A percentile compares a stretch with the other conserved stretches of the same genome.
Conservation (phyloP, 1,140 invertebrate genomes). For the Leptestheria dahalacensis region DNA sequence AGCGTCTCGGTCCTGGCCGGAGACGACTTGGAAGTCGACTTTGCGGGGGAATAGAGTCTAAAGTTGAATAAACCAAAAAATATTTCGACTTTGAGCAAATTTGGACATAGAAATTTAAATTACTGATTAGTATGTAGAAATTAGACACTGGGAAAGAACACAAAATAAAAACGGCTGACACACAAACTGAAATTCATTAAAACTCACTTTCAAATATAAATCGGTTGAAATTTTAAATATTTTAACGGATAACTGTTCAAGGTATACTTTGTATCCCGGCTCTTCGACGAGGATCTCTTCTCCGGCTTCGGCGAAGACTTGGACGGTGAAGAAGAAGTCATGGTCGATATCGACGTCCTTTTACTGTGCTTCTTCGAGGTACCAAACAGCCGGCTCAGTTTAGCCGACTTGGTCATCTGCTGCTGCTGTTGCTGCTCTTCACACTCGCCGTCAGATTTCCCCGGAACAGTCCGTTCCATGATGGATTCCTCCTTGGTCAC, state of each 20-base stretch:
- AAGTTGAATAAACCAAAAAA: too few relatives aligned
- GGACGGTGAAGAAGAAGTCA: not conserved
- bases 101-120: too few relatives aligned
- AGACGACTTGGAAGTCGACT: conserved; percentile 5
- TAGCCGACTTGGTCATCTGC: conserved; percentile 31
- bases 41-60: conserved; percentile 11
- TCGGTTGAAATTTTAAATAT: too few relatives aligned
- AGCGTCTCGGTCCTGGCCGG: not conserved
- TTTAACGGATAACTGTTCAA: too few relatives aligned
- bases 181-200: too few relatives aligned
- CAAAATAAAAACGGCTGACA: too few relatives aligned
- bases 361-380: conserved; percentile 5
- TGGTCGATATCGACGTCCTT: not conserved
- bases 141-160: too few relatives aligned
- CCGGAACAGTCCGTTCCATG: conserved; percentile 18
- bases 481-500: not conserved
- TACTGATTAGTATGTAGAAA: too few relatives aligned
- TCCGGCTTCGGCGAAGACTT: conserved; percentile 13
- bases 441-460: conserved; percentile 13
- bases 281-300: conserved; percentile 9
- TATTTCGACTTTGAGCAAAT: too few relatives aligned
- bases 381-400: conserved; percentile 21
- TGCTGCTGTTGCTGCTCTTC: conserved; percentile 30
- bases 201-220: too few relatives aligned
- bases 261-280: not conserved